phyloP scores from a whole-genome alignment of 2,888 invertebrate genomes.

The Ceriagrion tenellum region DNA sequence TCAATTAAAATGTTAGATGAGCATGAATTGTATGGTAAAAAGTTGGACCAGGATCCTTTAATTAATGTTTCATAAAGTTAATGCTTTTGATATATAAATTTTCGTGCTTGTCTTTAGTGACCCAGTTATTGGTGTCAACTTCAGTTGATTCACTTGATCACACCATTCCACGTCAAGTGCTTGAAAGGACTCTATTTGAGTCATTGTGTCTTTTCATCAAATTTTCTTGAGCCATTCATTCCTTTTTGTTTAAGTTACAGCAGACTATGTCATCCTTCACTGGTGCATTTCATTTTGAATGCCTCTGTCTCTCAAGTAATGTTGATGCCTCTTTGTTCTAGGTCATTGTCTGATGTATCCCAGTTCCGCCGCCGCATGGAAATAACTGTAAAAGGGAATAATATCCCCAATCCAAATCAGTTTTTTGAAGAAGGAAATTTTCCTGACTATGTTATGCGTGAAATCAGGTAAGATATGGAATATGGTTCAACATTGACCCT shows the following conservation, averaged over 20 bases:
- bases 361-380: conserved; percentile 88
- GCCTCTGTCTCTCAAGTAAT: neutral
- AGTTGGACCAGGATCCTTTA: neutral
- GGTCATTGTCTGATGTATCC: conserved; percentile 84
- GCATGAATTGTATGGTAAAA: no score
- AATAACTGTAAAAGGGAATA: conserved; percentile 93
- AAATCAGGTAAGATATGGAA: conserved; percentile 80
- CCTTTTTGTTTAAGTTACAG: neutral
- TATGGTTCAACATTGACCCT: neutral
- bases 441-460: conserved; percentile 90
- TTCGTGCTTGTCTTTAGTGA: neutral
- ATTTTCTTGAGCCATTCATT: neutral
- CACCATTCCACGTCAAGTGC: neutral
- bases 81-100: neutral
- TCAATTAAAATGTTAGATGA: no score
- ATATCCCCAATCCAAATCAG: conserved; percentile 92
- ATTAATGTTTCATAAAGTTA: neutral
- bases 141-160: neutral
- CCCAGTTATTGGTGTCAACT: neutral
- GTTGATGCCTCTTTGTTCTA: conserved; percentile 69
- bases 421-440: conserved; percentile 95
- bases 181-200: neutral
- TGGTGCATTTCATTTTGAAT: neutral
- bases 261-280: neutral
- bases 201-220: neutral